Conservation (phyloP, 2,888 invertebrate species). For the Drosophila flavopinicola region DNA sequence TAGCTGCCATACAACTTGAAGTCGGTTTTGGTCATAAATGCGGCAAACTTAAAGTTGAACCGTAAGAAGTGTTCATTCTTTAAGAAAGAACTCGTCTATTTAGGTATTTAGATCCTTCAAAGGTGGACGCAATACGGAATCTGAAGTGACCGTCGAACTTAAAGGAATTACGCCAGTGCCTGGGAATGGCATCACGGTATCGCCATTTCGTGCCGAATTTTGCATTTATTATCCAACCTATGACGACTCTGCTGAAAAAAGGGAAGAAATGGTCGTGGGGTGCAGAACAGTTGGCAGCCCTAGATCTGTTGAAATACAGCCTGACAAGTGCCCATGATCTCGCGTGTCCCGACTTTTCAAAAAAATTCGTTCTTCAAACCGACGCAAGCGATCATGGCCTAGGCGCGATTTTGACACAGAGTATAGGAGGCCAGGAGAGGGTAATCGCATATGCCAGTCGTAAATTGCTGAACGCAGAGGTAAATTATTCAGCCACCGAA, state of each 20-base stretch:
- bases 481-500: too few relatives aligned
- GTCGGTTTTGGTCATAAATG: too few relatives aligned
- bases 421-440: too few relatives aligned
- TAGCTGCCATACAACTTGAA: too few relatives aligned
- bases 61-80: too few relatives aligned
- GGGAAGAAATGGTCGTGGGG: not conserved
- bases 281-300: not conserved
- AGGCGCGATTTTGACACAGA: too few relatives aligned
- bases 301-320: not conserved
- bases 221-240: not conserved
- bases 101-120: too few relatives aligned
- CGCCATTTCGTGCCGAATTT: conserved; percentile 6
- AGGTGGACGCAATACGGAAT: not conserved
- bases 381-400: not conserved
- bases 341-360: not conserved
- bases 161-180: conserved; percentile 4
- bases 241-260: not conserved
- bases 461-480: too few relatives aligned
- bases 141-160: not conserved
- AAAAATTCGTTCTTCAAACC: not conserved
- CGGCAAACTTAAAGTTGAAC: too few relatives aligned
- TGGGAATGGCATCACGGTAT: conserved; percentile 7
- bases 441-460: too few relatives aligned
- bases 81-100: too few relatives aligned
- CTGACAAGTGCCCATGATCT: not conserved